Conservation (phyloP, 2,113 vertebrate species). For the Vicugna pacos region DNA sequence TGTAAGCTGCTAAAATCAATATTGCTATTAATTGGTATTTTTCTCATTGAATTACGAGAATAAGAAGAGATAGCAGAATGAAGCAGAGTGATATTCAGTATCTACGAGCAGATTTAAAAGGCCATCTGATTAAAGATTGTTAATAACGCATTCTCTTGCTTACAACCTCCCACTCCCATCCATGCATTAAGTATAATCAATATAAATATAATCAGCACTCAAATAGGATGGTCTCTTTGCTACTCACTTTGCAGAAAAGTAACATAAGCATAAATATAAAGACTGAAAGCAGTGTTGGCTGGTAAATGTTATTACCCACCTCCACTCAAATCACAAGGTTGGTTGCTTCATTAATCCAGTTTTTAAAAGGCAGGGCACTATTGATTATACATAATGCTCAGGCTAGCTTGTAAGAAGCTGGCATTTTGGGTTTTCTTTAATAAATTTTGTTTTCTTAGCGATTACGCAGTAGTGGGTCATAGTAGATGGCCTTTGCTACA, state of each 20-base stretch:
- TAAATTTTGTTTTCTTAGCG: neutral
- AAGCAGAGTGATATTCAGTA: neutral
- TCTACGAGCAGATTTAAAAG: neutral
- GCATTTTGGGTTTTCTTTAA: slow-evolving; percentile 32
- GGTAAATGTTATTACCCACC: neutral
- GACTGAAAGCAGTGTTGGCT: neutral
- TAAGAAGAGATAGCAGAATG: slow-evolving; percentile 34
- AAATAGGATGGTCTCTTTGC: neutral
- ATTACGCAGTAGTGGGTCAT: neutral
- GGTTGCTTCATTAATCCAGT: neutral
- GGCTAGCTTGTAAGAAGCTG: slow-evolving; percentile 32
- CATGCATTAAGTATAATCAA: slow-evolving; percentile 29
- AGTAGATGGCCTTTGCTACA: neutral
- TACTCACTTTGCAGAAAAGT: neutral
- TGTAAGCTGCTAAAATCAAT: neutral
- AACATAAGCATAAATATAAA: neutral
- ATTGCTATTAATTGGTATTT: neutral
- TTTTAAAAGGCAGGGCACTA: neutral
- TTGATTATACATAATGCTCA: slow-evolving; percentile 15
- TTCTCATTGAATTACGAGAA: neutral
- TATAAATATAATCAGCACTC: neutral
- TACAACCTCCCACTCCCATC: neutral
- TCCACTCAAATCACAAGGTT: neutral
- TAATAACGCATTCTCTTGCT: neutral
- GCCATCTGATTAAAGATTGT: neutral